A percentile compares a stretch with the other conserved stretches of the same genome.
phyloP scores from a whole-genome alignment of 2,797 vertebrate genomes.

The Megalops cyprinoides region DNA sequence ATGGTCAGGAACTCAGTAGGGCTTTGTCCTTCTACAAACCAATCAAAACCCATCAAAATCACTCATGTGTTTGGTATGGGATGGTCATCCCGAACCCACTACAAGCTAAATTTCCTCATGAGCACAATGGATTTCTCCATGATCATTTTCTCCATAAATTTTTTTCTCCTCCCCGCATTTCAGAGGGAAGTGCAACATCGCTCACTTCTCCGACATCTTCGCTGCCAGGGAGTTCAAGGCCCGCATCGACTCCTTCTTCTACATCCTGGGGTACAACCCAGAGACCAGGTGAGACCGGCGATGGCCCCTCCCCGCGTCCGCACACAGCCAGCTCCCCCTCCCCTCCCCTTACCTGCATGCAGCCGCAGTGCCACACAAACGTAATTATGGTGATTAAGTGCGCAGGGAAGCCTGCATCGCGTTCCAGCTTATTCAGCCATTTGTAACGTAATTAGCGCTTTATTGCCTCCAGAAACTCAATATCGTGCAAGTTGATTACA shows the following conservation, averaged over 20 bases:
- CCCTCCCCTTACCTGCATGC: conserved; percentile 16
- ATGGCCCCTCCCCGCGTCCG: no score
- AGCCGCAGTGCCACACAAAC: background rate
- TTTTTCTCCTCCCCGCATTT: conserved; percentile 52
- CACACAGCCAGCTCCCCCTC: background rate
- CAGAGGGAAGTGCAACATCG: conserved; percentile 99
- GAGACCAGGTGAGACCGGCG: conserved; percentile 90
- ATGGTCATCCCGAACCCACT: no score
- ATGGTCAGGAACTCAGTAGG: no score
- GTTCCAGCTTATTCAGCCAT: conserved; percentile 28
- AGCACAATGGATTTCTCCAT: no score
- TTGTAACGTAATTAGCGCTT: conserved; percentile 16
- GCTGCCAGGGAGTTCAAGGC: conserved; percentile 99
- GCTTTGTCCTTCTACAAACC: no score
- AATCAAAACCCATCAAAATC: no score
- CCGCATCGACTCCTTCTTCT: conserved; percentile 98
- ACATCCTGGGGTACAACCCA: conserved; percentile 98
- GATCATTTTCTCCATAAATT: conserved; percentile 41
- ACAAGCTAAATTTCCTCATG: no score
- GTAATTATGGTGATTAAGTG: conserved; percentile 29
- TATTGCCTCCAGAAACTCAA: conserved; percentile 11
- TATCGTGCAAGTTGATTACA: conserved; percentile 2
- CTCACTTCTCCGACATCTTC: conserved; percentile 99
- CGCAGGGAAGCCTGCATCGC: background rate
- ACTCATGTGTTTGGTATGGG: no score